Evolutionary conservation across 2,888 invertebrate genomes (phyloP).

Genomic region (Epinotia demarniana): DNA sequence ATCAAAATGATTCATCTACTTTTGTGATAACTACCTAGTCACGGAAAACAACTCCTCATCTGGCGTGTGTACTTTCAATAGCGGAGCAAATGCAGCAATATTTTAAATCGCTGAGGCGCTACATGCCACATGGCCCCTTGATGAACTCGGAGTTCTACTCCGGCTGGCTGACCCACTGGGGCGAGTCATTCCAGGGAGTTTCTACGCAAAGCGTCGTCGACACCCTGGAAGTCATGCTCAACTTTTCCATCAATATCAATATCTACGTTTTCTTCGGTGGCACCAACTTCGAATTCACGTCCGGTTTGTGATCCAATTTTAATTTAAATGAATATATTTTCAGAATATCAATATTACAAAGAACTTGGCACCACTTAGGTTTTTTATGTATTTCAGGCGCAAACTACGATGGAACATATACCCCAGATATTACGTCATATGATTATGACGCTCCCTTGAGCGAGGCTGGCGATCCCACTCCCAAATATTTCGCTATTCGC

Average conservation of each 20-base stretch:
- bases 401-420: conserved; percentile 76
- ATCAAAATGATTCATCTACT: not conserved
- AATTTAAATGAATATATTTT: not conserved
- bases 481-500: conserved; percentile 90
- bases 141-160: conserved; percentile 97
- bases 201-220: conserved; percentile 77
- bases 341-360: not conserved
- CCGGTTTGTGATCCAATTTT: conserved; percentile 66
- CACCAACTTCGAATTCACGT: conserved; percentile 91
- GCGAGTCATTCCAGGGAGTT: conserved; percentile 85
- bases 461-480: conserved; percentile 95
- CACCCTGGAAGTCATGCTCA: conserved; percentile 84
- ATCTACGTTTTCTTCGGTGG: conserved; percentile 97
- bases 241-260: conserved; percentile 87
- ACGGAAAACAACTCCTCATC: not conserved
- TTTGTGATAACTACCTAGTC: not conserved
- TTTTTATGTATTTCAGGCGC: conserved; percentile 64
- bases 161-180: conserved; percentile 97
- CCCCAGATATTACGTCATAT: conserved; percentile 92
- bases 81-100: not conserved
- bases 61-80: not conserved
- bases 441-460: conserved; percentile 96
- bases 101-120: conserved; percentile 68
- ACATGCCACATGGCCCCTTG: conserved; percentile 89
- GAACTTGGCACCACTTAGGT: not conserved